Conservation (phyloP, 2,888 invertebrate species). For the Sclerodermus sp. region DNA sequence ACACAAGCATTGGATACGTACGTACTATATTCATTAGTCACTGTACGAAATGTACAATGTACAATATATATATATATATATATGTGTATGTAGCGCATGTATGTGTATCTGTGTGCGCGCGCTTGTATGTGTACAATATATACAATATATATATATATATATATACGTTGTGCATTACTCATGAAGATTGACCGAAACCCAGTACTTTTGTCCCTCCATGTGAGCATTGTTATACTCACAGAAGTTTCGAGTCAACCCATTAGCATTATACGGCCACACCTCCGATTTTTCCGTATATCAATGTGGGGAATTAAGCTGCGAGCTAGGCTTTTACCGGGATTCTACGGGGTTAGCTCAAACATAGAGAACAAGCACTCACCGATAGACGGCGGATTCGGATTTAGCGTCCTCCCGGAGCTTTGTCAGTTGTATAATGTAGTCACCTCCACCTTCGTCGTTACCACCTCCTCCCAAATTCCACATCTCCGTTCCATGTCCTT, state of each 20-base stretch:
- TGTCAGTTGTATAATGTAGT: conserved; percentile 33
- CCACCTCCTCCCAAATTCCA: neutral
- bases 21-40: too few species aligned
- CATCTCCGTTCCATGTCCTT: conserved; percentile 7
- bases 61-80: too few species aligned
- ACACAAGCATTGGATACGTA: too few species aligned
- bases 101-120: too few species aligned
- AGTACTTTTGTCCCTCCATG: conserved; percentile 11
- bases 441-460: conserved; percentile 24
- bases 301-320: neutral
- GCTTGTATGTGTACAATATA: too few species aligned
- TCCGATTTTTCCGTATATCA: conserved; percentile 27
- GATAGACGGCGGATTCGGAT: conserved; percentile 36
- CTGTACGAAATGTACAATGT: too few species aligned
- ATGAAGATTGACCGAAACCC: too few species aligned
- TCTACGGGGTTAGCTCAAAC: too few species aligned
- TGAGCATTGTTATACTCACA: conserved; percentile 10
- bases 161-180: too few species aligned
- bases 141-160: too few species aligned
- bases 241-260: neutral
- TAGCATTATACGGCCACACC: conserved; percentile 28
- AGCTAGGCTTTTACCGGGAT: too few species aligned
- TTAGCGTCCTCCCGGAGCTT: conserved; percentile 38
- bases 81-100: too few species aligned
- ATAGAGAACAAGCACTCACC: conserved; percentile 39